These are phyloP conservation scores for Tubulanus polymorphus DNA, from an alignment of 2,888 invertebrate species.

Conservation along the genomic window DNA sequence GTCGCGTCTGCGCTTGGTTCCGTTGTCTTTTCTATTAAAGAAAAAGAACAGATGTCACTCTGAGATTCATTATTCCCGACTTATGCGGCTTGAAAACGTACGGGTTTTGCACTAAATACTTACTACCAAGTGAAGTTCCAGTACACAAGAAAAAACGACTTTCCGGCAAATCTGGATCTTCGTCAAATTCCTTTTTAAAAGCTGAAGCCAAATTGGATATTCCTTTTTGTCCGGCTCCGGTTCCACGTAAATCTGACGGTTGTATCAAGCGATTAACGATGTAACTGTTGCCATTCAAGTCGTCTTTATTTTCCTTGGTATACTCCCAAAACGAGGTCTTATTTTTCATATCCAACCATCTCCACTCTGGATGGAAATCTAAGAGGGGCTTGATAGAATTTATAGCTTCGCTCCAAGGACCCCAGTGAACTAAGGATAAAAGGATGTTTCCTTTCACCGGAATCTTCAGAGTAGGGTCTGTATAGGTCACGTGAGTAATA, in stretches of 20 bases:
- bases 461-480: neutral
- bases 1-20: too few species aligned
- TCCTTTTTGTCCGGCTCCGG: too few species aligned
- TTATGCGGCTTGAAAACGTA: too few species aligned
- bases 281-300: neutral
- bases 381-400: neutral
- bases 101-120: too few species aligned
- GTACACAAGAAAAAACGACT: constrained; percentile 5
- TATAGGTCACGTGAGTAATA: neutral
- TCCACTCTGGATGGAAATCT: neutral
- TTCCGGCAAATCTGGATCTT: neutral
- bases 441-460: constrained; percentile 2
- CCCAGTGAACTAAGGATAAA: constrained; percentile 15
- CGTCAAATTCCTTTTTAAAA: too few species aligned
- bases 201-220: too few species aligned
- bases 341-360: neutral
- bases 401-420: constrained; percentile 4
- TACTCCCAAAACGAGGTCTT: constrained; percentile 8
- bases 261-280: constrained; percentile 9
- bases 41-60: too few species aligned
- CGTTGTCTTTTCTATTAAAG: too few species aligned
- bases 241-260: neutral
- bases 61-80: too few species aligned
- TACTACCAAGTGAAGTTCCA: constrained; percentile 12
- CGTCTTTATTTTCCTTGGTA: constrained; percentile 1